These are phyloP conservation scores for Aproaerema taeniolella DNA, from an alignment of 2,888 invertebrate genomes.

Conservation along the genomic window DNA sequence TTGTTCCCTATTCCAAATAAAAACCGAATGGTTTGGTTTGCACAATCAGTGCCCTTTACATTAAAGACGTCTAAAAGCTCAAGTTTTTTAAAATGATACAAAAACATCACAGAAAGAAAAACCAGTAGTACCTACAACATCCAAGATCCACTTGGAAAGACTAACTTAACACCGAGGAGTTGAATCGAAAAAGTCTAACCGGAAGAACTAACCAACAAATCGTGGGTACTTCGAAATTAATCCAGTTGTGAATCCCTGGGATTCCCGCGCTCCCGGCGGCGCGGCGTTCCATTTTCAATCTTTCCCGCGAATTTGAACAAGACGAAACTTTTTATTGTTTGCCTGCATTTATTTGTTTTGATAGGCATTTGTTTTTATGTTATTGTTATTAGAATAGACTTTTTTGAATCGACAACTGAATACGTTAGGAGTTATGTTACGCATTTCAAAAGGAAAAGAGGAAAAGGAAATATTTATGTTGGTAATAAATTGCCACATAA, in stretches of 20 bases:
- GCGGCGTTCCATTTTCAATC: no score
- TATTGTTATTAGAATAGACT: conserved; percentile 12
- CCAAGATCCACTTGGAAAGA: no score
- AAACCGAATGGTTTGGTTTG: no score
- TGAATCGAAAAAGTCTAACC: not conserved
- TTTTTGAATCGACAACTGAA: not conserved
- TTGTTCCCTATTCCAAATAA: no score
- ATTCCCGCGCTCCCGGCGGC: conserved; percentile 1
- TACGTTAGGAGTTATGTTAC: not conserved
- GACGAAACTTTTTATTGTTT: conserved; percentile 11
- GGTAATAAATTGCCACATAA: not conserved
- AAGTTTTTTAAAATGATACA: no score
- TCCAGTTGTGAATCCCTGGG: not conserved
- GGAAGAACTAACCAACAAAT: conserved; percentile 12
- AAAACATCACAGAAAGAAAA: not conserved
- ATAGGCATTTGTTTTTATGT: conserved; percentile 25
- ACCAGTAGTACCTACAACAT: no score
- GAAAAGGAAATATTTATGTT: not conserved
- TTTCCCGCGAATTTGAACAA: not conserved
- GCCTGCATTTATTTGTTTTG: conserved; percentile 25
- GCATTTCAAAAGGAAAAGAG: not conserved
- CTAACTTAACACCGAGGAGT: not conserved
- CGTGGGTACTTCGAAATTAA: conserved; percentile 10
- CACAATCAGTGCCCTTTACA: no score
- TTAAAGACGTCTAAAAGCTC: no score